Conservation (phyloP, 2,797 vertebrate species). For the Esox masquinongy region DNA sequence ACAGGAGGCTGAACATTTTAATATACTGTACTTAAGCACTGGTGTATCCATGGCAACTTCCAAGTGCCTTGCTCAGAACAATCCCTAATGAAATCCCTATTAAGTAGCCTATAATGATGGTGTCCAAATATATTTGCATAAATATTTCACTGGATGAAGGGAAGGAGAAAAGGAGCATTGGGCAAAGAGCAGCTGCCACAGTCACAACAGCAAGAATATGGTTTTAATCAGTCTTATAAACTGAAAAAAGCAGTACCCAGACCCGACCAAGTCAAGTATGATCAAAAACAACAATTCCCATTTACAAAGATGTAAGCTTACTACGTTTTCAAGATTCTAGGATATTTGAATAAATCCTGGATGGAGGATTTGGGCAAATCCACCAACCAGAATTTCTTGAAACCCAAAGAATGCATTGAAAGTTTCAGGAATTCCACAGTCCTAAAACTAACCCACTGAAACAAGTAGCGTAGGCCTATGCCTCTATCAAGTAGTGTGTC, state of each 20-base stretch:
- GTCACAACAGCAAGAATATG: slow-evolving; percentile 47
- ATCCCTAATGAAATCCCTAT: slow-evolving; percentile 81
- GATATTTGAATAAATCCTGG: too few relatives aligned
- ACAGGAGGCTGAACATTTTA: slow-evolving; percentile 78
- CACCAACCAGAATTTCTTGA: too few relatives aligned
- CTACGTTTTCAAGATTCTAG: not conserved
- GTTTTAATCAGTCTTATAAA: slow-evolving; percentile 44
- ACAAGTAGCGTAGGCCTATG: too few relatives aligned
- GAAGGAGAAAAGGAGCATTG: slow-evolving; percentile 23
- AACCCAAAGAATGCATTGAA: too few relatives aligned
- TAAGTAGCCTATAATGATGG: slow-evolving; percentile 80
- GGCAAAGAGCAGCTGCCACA: slow-evolving; percentile 43
- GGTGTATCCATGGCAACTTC: slow-evolving; percentile 81
- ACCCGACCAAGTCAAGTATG: slow-evolving; percentile 13
- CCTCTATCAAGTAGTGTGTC: not conserved
- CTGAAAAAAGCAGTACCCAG: slow-evolving; percentile 34
- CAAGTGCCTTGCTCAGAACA: slow-evolving; percentile 65
- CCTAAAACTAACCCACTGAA: too few relatives aligned
- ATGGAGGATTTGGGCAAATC: too few relatives aligned
- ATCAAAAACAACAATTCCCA: not conserved
- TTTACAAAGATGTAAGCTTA: not conserved
- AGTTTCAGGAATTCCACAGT: too few relatives aligned
- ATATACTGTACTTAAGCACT: slow-evolving; percentile 77
- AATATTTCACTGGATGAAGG: slow-evolving; percentile 56
- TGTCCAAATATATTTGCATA: slow-evolving; percentile 81